These are phyloP conservation scores for Muricea muricata DNA, from an alignment of 92 coral and sea anemone species.

Conservation along the genomic window DNA sequence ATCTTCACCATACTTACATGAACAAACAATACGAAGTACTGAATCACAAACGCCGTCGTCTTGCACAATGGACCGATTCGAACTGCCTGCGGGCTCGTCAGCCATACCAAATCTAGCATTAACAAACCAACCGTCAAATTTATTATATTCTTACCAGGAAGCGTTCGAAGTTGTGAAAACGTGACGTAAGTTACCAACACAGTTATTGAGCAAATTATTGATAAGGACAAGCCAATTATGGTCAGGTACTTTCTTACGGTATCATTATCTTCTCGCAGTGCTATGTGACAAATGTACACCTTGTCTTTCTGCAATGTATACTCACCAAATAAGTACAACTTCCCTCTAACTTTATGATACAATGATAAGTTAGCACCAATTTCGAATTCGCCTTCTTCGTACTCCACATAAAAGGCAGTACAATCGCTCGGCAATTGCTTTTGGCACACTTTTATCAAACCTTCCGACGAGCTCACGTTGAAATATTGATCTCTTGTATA, in stretches of 20 bases:
- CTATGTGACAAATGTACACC: not conserved
- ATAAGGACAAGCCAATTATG: not conserved
- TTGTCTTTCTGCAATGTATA: not conserved
- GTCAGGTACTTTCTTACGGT: not conserved
- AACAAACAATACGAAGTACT: not conserved
- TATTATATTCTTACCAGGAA: not conserved
- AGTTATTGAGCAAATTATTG: not conserved
- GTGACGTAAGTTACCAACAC: conserved; percentile 4
- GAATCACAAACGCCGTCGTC: not conserved
- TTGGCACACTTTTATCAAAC: not conserved
- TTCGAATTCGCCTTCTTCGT: conserved; percentile 5
- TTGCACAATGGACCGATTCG: not conserved
- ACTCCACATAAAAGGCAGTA: not conserved
- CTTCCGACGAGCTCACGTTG: not conserved
- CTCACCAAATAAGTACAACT: not conserved
- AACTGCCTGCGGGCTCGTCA: not conserved
- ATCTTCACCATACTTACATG: conserved; percentile 26
- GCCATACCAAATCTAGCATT: not conserved
- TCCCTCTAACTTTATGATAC: not conserved
- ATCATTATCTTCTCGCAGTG: not conserved
- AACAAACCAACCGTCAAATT: not conserved
- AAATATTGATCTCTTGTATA: conserved; percentile 11
- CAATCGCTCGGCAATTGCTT: conserved; percentile 18
- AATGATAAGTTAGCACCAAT: not conserved
- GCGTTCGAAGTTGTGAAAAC: conserved; percentile 2